A percentile compares a stretch with the other conserved stretches of the same genome.
Evolutionary conservation across 2,113 vertebrate genomes (phyloP).

Genomic region (Phyllostomus discolor): DNA sequence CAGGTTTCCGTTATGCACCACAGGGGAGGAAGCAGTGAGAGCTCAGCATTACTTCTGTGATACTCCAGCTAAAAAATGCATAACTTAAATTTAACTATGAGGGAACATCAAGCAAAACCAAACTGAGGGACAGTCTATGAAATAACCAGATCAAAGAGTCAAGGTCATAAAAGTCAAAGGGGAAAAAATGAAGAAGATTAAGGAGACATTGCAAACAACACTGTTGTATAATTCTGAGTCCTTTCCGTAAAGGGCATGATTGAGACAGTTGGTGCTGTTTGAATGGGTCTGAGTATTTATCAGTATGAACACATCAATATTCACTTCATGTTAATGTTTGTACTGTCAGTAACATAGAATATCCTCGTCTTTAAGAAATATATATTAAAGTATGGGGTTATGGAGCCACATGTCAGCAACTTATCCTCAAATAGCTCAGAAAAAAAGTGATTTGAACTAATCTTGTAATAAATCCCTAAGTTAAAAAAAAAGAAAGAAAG

Average conservation of each 20-base stretch:
- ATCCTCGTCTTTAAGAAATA: not conserved
- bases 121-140: not conserved
- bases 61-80: not conserved
- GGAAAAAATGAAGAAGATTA: not conserved
- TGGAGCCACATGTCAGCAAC: not conserved
- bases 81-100: not conserved
- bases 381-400: not conserved
- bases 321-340: not conserved
- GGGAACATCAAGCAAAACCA: not conserved
- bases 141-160: not conserved
- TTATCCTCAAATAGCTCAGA: not conserved
- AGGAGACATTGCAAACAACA: not conserved
- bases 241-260: not conserved
- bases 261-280: not conserved
- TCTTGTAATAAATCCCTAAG: not conserved
- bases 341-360: not conserved
- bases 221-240: not conserved
- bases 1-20: not conserved
- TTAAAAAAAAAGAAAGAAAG: not conserved
- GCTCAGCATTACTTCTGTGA: not conserved
- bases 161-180: not conserved
- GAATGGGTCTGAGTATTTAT: not conserved
- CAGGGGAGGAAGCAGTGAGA: not conserved
- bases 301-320: not conserved
- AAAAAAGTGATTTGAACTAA: not conserved